Base-by-base conservation (phyloP, 2,888 invertebrate species). In the Leptopilina myrica region DNA sequence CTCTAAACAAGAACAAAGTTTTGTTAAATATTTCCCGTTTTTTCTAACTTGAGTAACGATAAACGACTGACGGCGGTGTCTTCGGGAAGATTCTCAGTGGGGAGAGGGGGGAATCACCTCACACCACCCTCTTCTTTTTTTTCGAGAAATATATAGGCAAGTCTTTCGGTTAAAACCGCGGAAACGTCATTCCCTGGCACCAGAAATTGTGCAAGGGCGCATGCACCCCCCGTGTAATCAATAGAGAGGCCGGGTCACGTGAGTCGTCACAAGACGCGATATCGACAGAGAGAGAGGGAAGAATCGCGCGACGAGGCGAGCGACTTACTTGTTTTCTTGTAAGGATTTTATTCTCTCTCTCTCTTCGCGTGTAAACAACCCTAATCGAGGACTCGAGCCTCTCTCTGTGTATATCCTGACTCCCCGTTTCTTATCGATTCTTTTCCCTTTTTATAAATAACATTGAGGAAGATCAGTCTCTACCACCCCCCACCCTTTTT, bases 211-310 rank as follows among this genome's bases (percentile, higher is more conserved):
- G 85, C 86, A 85, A 89, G 87, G 86, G 90, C 90, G 89, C 90
- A 89, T 90, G 90, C 89, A 89, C 89, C 86, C 33, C 87, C 85
- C 87, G 84, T 85, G 85, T 85, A 87, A 90, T 90, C 90, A 89
- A 90, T 90, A 90, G 88, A 87, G 83, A 83, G 84, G 81, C 86
- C 84, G 88, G 88, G 89, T 90, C 90, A 89, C 89, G 89, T 89
- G 90, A 89, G 78, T 78, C 76, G 75, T 33, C 33, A 33, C 59
- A 79, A 82, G 83, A 79, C 77, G 76, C 77, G 76, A 75, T 76
- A 78, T 77, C 67, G 69, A 20, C 20, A 80, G 80, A 66, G 78
- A 40, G 76, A 26, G 76, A 43, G 33, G 79, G 77, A 76, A 69
- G 76, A 69, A 69, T 20, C 20, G 20, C 49, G 43, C 80, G 76